Conservation (phyloP, 2,113 vertebrate genomes). For the Mesitornis unicolor region DNA sequence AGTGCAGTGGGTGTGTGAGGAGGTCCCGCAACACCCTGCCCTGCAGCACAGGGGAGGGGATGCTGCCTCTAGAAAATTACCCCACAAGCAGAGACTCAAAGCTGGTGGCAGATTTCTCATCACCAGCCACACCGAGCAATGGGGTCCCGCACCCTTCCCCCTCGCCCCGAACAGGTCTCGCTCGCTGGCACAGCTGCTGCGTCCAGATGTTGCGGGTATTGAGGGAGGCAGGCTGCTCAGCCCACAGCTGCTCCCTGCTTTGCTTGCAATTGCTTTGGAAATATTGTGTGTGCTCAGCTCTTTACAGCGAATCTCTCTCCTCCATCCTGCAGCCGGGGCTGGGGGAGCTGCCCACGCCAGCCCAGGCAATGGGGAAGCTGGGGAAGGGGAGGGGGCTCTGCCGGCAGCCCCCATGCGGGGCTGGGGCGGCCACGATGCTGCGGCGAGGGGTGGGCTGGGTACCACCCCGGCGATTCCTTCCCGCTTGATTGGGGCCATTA, state of each 20-base stretch:
- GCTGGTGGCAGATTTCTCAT: neutral
- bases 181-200: conserved; percentile 31
- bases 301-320: neutral
- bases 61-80: neutral
- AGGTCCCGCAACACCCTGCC: neutral
- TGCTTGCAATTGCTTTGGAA: conserved; percentile 30
- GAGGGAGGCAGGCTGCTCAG: conserved; percentile 36
- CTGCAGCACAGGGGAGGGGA: neutral
- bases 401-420: rapidly evolving
- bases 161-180: neutral
- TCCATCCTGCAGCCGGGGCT: neutral
- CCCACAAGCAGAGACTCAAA: rapidly evolving
- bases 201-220: conserved; percentile 45
- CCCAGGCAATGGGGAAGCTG: neutral
- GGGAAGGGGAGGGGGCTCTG: neutral
- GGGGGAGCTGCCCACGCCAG: neutral
- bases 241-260: conserved; percentile 59
- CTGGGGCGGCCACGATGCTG: rapidly evolving
- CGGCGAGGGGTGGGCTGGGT: neutral
- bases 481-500: conserved; percentile 33
- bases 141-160: neutral
- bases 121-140: rapidly evolving
- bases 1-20: rapidly evolving
- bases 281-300: conserved; percentile 31
- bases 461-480: neutral